Percentiles rank a stretch among this genome's conserved stretches.
phyloP scores from a whole-genome alignment of 30 jellyfish, hydroid and myxozoan genomes.

The Aurelia sp. region DNA sequence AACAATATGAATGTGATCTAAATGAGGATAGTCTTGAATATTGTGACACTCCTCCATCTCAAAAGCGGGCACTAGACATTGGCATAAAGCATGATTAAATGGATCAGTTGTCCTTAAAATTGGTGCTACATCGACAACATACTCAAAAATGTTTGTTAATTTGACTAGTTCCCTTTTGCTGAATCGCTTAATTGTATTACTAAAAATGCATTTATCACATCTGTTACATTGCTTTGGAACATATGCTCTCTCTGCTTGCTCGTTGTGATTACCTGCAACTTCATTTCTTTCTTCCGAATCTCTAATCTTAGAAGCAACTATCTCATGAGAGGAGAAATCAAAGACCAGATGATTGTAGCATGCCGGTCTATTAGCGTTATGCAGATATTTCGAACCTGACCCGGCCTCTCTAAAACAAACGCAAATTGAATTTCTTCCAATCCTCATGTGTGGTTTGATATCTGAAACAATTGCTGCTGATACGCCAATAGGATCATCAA shows the following conservation, averaged over 20 bases:
- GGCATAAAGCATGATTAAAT: conserved; percentile 75
- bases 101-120: conserved; percentile 10
- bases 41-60: conserved; percentile 43
- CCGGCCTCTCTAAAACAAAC: conserved; percentile 62
- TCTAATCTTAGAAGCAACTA: conserved; percentile 4
- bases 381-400: conserved; percentile 3
- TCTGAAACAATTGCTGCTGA: conserved; percentile 36
- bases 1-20: conserved; percentile 63
- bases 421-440: conserved; percentile 23
- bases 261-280: not conserved
- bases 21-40: conserved; percentile 58
- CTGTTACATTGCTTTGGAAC: not conserved
- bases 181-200: not conserved
- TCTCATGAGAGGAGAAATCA: conserved; percentile 48
- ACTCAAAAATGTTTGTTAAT: not conserved
- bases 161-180: not conserved
- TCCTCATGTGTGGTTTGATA: not conserved
- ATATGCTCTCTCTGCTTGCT: not conserved
- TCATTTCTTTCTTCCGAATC: not conserved
- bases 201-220: not conserved
- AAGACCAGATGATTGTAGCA: conserved; percentile 67
- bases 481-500: not conserved
- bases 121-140: conserved; percentile 48
- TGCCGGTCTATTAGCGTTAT: not conserved
- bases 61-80: conserved; percentile 46